Evolutionary conservation across 2,888 invertebrate species (phyloP).

Genomic region (Diarsia rubi): DNA sequence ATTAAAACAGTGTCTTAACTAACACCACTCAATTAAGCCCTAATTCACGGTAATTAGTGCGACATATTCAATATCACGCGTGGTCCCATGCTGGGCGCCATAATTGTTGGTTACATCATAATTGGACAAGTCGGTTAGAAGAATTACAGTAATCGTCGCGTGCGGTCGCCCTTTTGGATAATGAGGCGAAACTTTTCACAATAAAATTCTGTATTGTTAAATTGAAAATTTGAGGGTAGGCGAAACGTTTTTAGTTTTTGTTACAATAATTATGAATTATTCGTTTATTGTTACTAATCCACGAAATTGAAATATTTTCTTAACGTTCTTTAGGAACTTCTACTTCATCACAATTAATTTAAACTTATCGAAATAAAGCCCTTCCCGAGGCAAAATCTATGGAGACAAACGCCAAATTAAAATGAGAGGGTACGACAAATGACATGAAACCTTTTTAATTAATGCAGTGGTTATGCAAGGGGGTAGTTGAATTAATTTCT

Average conservation of each 20-base stretch:
- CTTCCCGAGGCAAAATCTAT: not conserved
- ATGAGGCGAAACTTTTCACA: slow-evolving; percentile 62
- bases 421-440: slow-evolving; percentile 17
- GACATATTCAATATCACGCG: slow-evolving; percentile 76
- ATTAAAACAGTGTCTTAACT: slow-evolving; percentile 39
- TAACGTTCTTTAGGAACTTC: not conserved
- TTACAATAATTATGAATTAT: not conserved
- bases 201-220: slow-evolving; percentile 25
- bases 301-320: not conserved
- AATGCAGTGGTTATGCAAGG: slow-evolving; percentile 3
- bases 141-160: slow-evolving; percentile 63
- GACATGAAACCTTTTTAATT: slow-evolving; percentile 22
- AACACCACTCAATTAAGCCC: slow-evolving; percentile 37
- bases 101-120: slow-evolving; percentile 77
- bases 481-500: slow-evolving; percentile 13
- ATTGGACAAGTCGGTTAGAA: slow-evolving; percentile 71
- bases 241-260: not conserved
- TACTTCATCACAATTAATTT: not conserved
- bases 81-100: slow-evolving; percentile 74
- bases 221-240: slow-evolving; percentile 12
- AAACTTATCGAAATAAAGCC: not conserved
- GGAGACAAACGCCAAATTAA: slow-evolving; percentile 1
- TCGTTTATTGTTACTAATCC: too few relatives aligned
- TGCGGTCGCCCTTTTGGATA: slow-evolving; percentile 64
- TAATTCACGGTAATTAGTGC: slow-evolving; percentile 49